phyloP scores from a whole-genome alignment of 2,113 vertebrate genomes.

The Onychorhynchus coronatus region DNA sequence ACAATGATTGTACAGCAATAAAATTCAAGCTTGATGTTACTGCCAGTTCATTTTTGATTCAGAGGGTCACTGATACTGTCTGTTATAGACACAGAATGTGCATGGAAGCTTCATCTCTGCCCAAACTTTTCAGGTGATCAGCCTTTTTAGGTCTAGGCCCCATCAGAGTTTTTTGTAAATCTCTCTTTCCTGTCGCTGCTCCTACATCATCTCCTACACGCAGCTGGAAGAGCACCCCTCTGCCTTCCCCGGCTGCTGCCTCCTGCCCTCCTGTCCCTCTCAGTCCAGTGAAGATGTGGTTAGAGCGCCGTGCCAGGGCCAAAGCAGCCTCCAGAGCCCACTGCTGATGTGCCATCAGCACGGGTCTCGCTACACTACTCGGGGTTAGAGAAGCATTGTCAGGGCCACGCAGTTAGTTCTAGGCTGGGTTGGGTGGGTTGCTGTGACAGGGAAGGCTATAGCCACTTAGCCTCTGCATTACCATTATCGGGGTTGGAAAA shows the following conservation, averaged over 20 bases:
- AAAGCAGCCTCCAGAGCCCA: constrained; percentile 7
- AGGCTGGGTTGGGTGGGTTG: not conserved
- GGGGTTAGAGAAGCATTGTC: constrained; percentile 14
- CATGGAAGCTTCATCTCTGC: not conserved
- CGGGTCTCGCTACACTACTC: not conserved
- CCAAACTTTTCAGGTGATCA: not conserved
- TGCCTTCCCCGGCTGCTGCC: not conserved
- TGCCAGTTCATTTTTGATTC: not conserved
- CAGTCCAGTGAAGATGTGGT: constrained; percentile 38
- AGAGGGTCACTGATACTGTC: not conserved
- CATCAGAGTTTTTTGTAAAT: not conserved
- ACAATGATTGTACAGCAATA: not conserved
- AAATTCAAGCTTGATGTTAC: not conserved
- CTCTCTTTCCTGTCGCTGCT: accelerated
- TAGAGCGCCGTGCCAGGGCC: not conserved
- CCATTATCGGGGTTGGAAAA: constrained; percentile 95
- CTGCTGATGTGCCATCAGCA: not conserved
- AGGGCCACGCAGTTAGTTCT: constrained; percentile 49
- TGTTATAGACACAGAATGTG: not conserved
- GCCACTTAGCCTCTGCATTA: constrained; percentile 86
- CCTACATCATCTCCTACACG: accelerated
- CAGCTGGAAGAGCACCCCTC: not conserved
- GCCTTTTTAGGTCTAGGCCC: not conserved
- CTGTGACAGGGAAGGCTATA: constrained; percentile 70
- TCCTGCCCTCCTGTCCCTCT: not conserved